Conservation (phyloP, 2,113 vertebrate genomes). For the Grantiella picta region DNA sequence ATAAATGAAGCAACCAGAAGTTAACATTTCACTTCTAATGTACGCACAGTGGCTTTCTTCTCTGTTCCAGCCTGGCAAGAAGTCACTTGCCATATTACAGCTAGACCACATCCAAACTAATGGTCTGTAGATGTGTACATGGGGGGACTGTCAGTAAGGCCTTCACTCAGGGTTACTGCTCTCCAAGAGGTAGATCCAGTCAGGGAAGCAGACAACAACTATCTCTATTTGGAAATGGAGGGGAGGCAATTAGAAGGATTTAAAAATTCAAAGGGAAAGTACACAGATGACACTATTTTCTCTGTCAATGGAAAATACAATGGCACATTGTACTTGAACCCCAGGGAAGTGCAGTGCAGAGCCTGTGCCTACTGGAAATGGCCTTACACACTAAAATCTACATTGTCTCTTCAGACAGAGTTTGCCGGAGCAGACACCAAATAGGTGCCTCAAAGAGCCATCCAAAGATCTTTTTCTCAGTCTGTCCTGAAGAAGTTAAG, state of each 20-base stretch:
- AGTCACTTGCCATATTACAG: neutral
- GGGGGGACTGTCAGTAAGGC: neutral
- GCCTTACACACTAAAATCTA: neutral
- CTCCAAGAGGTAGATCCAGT: neutral
- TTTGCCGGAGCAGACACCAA: neutral
- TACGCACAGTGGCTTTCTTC: neutral
- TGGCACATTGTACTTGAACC: fast-evolving
- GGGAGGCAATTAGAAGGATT: neutral
- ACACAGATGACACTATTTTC: neutral
- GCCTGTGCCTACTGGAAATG: neutral
- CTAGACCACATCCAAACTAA: neutral
- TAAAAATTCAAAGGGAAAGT: neutral
- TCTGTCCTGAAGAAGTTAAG: neutral
- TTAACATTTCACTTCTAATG: neutral
- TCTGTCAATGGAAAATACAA: neutral
- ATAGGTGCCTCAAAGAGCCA: neutral
- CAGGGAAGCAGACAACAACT: neutral
- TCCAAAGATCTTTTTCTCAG: neutral
- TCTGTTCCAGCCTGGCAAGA: neutral
- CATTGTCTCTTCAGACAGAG: neutral
- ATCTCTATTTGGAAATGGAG: neutral
- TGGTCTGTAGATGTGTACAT: neutral
- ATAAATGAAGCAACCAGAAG: neutral
- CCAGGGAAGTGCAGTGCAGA: neutral
- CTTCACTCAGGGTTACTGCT: neutral